Evolutionary conservation across 1,140 invertebrate species (phyloP), one percentile per base, ranked within the genome.

Genomic region (Hycleus phaleratus): DNA sequence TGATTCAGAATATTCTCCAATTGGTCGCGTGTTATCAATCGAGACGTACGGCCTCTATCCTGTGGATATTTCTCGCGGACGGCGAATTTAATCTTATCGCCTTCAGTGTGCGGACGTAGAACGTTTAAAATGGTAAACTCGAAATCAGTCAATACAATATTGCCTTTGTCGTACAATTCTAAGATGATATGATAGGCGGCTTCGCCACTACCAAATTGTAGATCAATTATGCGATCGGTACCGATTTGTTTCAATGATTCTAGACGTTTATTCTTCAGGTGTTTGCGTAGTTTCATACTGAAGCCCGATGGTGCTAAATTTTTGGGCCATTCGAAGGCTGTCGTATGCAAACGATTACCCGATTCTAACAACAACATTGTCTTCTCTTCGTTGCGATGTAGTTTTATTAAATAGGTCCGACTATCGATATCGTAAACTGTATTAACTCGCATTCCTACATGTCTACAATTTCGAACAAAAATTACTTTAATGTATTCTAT

Each of bases 391-490:
- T 80, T 83, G 58, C 83, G 78, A 72, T 91, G 87, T 18, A 99
- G 78, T 64, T 91, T 85, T 60, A 99, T 90, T 6, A 99, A 80
- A 78, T 98, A 99, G 0, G 94, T 97, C 74, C 94, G 96, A 71
- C 90, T 87, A 74, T 99, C 95, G 56, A 99, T 86, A 74, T 99
- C 97, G 78, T 99, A 99, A 11, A 99, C 85, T 78, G 99, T 96
- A 71, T 92, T 90, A 0, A 99, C 91, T 69, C 97, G 78, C 86
- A 96, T 89, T 26, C 95, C 93, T 63, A 94, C 75, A 52, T 92
- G 78, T 64, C 91, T 95, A 69, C 56, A 79, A 76, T 65, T 62
- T 53, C 54, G 1, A 18, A 55, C 64, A 63, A 61, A 50, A 63
- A 60, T 40, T 54, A 62, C 55, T 18, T 18, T 18, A 18, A 18